These are phyloP conservation scores for Vimba vimba DNA, from an alignment of 2,113 vertebrate species.

Conservation along the genomic window DNA sequence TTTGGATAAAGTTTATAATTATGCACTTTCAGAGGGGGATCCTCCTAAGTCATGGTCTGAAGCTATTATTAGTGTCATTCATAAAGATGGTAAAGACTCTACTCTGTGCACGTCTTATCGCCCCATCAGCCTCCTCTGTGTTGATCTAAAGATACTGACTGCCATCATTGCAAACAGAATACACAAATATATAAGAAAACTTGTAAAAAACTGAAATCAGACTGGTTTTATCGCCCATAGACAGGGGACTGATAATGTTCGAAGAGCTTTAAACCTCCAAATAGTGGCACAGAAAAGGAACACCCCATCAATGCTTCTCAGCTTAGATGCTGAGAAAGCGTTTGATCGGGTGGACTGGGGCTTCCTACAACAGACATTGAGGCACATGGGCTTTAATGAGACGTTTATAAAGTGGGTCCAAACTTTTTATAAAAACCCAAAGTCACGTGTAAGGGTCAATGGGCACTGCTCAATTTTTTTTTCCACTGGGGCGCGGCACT, in stretches of 20 bases:
- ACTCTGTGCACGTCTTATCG: slow-evolving; percentile 24
- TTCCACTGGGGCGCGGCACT: neutral
- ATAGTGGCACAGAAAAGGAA: no score
- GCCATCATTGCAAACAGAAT: slow-evolving; percentile 3
- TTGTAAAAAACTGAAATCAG: slow-evolving; percentile 24
- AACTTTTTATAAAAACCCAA: neutral
- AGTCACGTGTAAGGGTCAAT: neutral
- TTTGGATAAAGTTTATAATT: slow-evolving; percentile 32
- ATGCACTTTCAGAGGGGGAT: slow-evolving; percentile 8
- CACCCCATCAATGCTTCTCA: no score
- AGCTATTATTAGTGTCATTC: neutral
- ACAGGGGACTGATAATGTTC: no score
- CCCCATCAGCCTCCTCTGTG: slow-evolving; percentile 30
- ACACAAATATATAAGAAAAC: slow-evolving; percentile 21
- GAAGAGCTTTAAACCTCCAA: no score
- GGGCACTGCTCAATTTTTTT: neutral
- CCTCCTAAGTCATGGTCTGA: slow-evolving; percentile 25
- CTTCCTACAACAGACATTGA: no score
- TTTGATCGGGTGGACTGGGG: no score
- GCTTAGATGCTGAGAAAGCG: no score
- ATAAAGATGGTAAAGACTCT: neutral
- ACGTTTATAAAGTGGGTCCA: no score
- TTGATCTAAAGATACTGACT: slow-evolving; percentile 19
- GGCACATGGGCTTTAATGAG: no score
- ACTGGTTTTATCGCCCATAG: slow-evolving; percentile 19